Percentiles rank a stretch among this genome's conserved stretches.
phyloP scores from a whole-genome alignment of 2,888 invertebrate genomes.

The Volucella inflata region DNA sequence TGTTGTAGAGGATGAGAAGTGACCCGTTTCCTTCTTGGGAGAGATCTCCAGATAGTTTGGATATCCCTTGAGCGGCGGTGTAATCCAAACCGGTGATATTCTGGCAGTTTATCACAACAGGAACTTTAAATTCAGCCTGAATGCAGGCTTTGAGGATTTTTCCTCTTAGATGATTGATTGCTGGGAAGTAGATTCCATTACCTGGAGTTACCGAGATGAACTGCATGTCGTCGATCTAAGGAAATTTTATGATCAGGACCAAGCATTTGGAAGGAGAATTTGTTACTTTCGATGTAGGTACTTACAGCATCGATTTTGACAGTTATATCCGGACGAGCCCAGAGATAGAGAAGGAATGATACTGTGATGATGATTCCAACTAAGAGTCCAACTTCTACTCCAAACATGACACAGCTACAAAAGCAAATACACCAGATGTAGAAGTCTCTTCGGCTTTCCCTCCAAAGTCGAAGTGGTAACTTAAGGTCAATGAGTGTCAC shows the following conservation, averaged over 20 bases:
- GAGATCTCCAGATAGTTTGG: slow-evolving; percentile 81
- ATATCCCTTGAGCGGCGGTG: slow-evolving; percentile 86
- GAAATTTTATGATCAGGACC: background rate
- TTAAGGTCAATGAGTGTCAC: slow-evolving; percentile 86
- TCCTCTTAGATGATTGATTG: slow-evolving; percentile 87
- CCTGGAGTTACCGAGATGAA: slow-evolving; percentile 87
- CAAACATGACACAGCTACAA: slow-evolving; percentile 87
- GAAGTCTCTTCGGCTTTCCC: slow-evolving; percentile 86
- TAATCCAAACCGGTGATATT: slow-evolving; percentile 89
- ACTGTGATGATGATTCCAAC: slow-evolving; percentile 88
- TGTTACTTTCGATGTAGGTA: background rate
- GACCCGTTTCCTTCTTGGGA: slow-evolving; percentile 79
- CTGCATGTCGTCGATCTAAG: slow-evolving; percentile 84
- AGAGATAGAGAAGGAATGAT: slow-evolving; percentile 87
- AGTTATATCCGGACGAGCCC: slow-evolving; percentile 87
- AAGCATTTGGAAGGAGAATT: background rate
- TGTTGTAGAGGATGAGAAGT: slow-evolving; percentile 80
- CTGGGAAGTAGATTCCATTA: slow-evolving; percentile 89
- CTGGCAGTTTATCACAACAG: slow-evolving; percentile 87
- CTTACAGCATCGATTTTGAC: slow-evolving; percentile 81
- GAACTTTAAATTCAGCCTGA: slow-evolving; percentile 84
- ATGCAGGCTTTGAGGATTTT: slow-evolving; percentile 85
- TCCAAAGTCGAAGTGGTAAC: slow-evolving; percentile 86
- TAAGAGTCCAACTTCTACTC: slow-evolving; percentile 92
- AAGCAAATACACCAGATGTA: slow-evolving; percentile 88